phyloP scores from a whole-genome alignment of 2,888 invertebrate species.

The Eremobia ochroleuca region DNA sequence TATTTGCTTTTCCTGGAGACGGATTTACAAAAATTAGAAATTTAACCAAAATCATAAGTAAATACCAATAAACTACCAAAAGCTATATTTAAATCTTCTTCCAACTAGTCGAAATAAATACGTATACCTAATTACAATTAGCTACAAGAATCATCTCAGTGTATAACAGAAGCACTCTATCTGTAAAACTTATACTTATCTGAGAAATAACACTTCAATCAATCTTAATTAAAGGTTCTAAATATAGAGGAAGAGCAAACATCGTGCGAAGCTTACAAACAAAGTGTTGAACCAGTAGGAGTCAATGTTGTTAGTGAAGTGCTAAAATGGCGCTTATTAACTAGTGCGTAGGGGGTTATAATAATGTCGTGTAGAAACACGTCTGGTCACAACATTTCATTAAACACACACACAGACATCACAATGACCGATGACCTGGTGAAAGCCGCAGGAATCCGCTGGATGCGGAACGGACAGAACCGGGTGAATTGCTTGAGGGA shows the following conservation, averaged over 20 bases:
- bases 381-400: not conserved
- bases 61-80: no score
- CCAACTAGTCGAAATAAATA: not conserved
- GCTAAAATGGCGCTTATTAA: conserved; percentile 48
- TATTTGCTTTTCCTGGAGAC: no score
- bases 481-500: no score
- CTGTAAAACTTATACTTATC: conserved; percentile 25
- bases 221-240: conserved; percentile 57
- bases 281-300: conserved; percentile 63
- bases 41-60: no score
- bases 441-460: no score
- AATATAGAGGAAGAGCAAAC: conserved; percentile 59
- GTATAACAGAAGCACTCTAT: not conserved
- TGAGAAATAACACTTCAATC: conserved; percentile 48
- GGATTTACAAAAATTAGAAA: no score
- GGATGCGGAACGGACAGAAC: no score
- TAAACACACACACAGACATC: no score
- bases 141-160: not conserved
- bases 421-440: no score
- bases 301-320: conserved; percentile 49
- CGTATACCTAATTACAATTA: not conserved
- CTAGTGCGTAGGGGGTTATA: not conserved
- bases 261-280: conserved; percentile 55
- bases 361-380: not conserved
- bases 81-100: not conserved